These are phyloP conservation scores for Crambe crambe DNA, from an alignment of 37 sponge, comb jelly and placozoan species.

Conservation along the genomic window DNA sequence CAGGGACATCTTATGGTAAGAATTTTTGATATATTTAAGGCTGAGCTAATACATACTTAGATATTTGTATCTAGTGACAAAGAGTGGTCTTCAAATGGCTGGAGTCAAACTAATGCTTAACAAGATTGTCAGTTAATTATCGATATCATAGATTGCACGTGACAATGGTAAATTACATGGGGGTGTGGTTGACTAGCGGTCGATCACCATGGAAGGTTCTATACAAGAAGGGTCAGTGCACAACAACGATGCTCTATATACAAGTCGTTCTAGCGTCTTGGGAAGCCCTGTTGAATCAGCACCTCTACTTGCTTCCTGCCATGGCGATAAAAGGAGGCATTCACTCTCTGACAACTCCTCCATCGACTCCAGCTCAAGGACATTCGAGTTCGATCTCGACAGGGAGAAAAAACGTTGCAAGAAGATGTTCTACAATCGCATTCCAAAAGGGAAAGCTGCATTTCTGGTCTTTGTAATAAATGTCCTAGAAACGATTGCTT, in stretches of 20 bases:
- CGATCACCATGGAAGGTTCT: too few species aligned
- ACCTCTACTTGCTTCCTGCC: background rate
- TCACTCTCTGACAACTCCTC: background rate
- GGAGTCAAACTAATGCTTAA: constrained; percentile 68
- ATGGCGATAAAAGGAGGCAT: background rate
- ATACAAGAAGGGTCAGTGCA: too few species aligned
- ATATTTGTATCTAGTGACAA: constrained; percentile 34
- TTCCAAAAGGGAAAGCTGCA: constrained; percentile 31
- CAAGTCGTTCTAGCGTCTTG: background rate
- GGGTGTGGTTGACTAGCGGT: too few species aligned
- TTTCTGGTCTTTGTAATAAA: constrained; percentile 15
- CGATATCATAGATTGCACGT: background rate
- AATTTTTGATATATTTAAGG: too few species aligned
- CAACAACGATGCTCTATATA: too few species aligned
- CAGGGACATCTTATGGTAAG: constrained; percentile 61
- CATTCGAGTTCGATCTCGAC: background rate
- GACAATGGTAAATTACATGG: background rate
- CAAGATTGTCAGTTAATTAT: constrained; percentile 13
- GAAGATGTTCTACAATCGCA: constrained; percentile 9
- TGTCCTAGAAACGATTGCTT: constrained; percentile 35
- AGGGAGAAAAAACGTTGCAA: background rate
- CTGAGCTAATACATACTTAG: background rate
- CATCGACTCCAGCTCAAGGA: background rate
- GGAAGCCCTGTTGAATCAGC: background rate
- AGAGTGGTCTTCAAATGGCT: constrained; percentile 75